Evolutionary conservation across 2,113 vertebrate genomes (phyloP), one percentile per base, ranked within the genome.

Genomic region (Rynchops niger): DNA sequence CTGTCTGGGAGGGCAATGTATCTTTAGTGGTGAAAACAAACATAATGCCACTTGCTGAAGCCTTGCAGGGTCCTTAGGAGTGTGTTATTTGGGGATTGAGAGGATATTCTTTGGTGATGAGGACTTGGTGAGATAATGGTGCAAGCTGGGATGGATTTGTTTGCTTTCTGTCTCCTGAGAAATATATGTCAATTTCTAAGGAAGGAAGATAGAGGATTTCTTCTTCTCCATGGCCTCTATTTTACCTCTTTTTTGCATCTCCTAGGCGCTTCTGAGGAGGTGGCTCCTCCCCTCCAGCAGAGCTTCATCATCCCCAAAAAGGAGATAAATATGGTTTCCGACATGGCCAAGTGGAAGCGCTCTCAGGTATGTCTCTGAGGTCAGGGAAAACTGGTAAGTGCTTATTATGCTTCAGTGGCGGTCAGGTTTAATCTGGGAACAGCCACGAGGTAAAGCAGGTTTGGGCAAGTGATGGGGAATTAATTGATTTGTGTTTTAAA

Each of bases 321-420:
- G 95, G 99, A 99, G 97, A 99, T 99, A 95, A 99, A 98, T 74
- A 98, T 99, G 96, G 99, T 99, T 53, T 98, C 99, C 0, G 99
- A 99, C 96, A 99, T 99, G 99, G 98, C 98, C 80, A 99, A 99
- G 95, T 99, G 99, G 99, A 99, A 99, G 78, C 97, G 99, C 14
- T 99, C 99, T 67, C 99, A 99, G 98, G 99, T 99, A 97, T 6
- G 70, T 29, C 49, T 79, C 59, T 81, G 69, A 76, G 91, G 38
- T 62, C 50, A 56, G 94, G 70, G 69, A 12, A 7, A 2, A 4
- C 55, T 71, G 92, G 76, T n/a, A 67, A 63, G 73, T 71, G 61
- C 74, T 91, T 53, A 9, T 72, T 32, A 20, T 34, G 43, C 23
- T 43, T 66, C 61, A 25, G 50, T 67, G 61, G 27, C 76, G 86